Evolutionary conservation across 2,797 vertebrate species (phyloP).

Genomic region (Euphonia xanthogaster): DNA sequence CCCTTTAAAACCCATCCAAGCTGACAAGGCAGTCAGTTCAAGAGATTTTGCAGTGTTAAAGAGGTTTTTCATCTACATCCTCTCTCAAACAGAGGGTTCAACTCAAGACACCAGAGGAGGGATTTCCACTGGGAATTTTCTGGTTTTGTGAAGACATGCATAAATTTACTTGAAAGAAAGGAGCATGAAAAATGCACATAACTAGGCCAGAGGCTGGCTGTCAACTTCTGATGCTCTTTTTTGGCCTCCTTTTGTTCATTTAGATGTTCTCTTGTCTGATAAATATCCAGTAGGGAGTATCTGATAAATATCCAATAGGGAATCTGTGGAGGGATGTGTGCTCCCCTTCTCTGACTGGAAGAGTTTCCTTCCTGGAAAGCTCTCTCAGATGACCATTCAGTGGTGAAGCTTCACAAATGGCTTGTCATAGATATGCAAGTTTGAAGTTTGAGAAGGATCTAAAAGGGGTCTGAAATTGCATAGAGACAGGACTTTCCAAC

Average conservation of each 20-base stretch:
- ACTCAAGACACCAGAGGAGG: background rate
- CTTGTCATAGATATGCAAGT: background rate
- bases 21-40: background rate
- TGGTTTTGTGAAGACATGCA: background rate
- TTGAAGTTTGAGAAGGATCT: background rate
- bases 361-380: background rate
- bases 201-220: background rate
- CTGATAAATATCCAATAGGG: background rate
- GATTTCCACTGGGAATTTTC: background rate
- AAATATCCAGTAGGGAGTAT: background rate
- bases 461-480: background rate
- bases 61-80: fast-evolving
- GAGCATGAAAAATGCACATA: background rate
- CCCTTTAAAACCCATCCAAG: background rate
- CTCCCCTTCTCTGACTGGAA: background rate
- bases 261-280: background rate
- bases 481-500: background rate
- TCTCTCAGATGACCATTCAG: background rate
- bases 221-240: background rate
- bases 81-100: background rate
- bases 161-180: background rate
- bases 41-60: background rate
- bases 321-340: background rate
- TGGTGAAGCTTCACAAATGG: background rate
- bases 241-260: background rate